Evolutionary conservation across 2,888 invertebrate genomes (phyloP), one percentile per base, ranked within the genome.

Genomic region (Lycocerus yunnanus): DNA sequence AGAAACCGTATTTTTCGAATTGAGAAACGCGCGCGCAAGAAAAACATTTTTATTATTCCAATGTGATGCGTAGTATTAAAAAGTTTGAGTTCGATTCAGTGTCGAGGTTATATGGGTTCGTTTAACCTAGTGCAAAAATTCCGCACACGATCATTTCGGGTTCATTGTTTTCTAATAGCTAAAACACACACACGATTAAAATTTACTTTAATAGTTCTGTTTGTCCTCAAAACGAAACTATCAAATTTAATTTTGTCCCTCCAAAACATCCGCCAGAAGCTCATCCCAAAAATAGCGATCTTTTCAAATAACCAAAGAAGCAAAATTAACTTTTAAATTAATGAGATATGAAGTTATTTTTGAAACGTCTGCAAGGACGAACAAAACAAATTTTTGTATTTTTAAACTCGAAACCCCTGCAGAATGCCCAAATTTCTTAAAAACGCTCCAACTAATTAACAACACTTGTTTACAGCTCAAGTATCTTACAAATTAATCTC

Each of bases 101-200:
- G 21, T 66, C 15, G 16, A 73, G 73, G 73, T 73, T 73, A 73
- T 69, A 59, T 43, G 67, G 73, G 70, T 70, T 70, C 70, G 69
- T 70, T 73, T 73, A 73, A 73, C 70, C 70, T 66, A 63, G 61
- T 43, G 18, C 66, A 70, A 66, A 70, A 66, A 73, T 73, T 74
- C 74, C 58, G 59, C 67, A 61, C 74, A 68, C 74, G 71, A 68
- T 71, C 74, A 65, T 59, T 63, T 61, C n/a, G 69, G 58, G 74
- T 74, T 74, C 74, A 74, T 74, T 74, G 74, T 74, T 74, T 74
- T 74, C 74, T 71, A 73, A 74, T 70, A 63, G 67, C 14, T 18
- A 16, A 27, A 27, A 63, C 16, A 15, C 20, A 63, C 16, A 63
- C 61, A 63, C 13, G 13, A 63, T 63, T 18, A 63, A 63, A 18